A percentile compares a stretch with the other conserved stretches of the same genome.
Conservation (phyloP, 2,888 invertebrate genomes). For the Mycogona germanica region DNA sequence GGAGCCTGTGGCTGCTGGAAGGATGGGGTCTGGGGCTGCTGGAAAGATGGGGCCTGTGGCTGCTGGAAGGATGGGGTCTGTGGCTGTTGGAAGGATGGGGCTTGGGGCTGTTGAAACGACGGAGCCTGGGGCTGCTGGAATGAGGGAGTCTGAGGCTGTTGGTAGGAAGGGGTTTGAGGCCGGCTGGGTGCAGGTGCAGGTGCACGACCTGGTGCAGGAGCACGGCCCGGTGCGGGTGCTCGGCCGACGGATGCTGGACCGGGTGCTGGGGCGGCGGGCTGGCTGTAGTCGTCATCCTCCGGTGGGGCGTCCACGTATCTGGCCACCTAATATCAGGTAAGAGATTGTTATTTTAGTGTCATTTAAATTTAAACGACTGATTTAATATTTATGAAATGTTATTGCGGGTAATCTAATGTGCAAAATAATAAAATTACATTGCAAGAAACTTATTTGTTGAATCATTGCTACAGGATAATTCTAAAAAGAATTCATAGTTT, state of each 20-base stretch:
- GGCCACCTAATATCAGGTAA: slow-evolving; percentile 6
- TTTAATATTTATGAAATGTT: too few relatives aligned
- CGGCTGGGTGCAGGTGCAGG: not conserved
- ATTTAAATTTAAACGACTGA: too few relatives aligned
- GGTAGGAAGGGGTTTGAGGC: too few relatives aligned
- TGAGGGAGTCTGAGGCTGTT: not conserved
- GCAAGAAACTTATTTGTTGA: too few relatives aligned
- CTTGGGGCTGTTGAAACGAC: too few relatives aligned
- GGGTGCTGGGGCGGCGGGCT: not conserved
- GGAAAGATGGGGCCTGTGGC: not conserved
- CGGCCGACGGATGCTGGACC: slow-evolving; percentile 5
- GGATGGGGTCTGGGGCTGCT: not conserved
- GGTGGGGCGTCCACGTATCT: slow-evolving; percentile 4
- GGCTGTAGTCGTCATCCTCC: not conserved
- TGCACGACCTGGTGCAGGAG: not conserved
- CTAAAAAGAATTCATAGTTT: too few relatives aligned
- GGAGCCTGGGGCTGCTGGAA: not conserved
- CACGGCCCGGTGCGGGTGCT: not conserved
- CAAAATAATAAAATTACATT: too few relatives aligned
- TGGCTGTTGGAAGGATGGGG: not conserved
- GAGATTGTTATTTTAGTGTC: too few relatives aligned
- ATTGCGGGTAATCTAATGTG: too few relatives aligned
- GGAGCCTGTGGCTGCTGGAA: not conserved
- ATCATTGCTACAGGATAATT: too few relatives aligned
- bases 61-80: not conserved